Conservation (phyloP, 2,888 invertebrate genomes). For the Zelleria hepariella region DNA sequence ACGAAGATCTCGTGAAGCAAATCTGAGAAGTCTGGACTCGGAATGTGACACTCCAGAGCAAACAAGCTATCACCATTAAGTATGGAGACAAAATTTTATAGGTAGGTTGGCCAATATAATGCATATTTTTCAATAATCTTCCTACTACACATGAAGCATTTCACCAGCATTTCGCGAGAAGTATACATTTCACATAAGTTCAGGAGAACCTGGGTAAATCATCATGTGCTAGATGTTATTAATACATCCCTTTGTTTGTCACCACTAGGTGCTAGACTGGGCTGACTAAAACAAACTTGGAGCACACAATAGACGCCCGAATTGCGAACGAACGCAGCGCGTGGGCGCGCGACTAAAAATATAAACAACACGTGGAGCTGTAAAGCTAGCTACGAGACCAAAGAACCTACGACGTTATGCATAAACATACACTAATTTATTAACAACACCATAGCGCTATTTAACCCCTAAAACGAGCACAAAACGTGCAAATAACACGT, state of each 20-base stretch:
- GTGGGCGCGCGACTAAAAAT: constrained; percentile 60
- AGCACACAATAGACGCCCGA: constrained; percentile 24
- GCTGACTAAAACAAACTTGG: constrained; percentile 18
- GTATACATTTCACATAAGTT: not conserved
- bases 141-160: no score
- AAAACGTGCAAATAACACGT: not conserved
- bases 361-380: constrained; percentile 65
- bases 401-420: not conserved
- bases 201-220: not conserved
- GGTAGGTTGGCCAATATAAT: no score
- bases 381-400: constrained; percentile 5
- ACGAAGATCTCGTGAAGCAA: no score
- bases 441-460: not conserved
- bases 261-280: not conserved
- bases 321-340: constrained; percentile 35
- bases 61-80: no score
- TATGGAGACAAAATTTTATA: no score
- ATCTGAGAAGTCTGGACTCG: no score
- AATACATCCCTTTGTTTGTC: constrained; percentile 1
- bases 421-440: not conserved
- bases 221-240: not conserved
- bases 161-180: no score
- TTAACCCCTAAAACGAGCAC: not conserved
- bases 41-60: no score
- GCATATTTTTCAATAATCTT: no score